phyloP scores from a whole-genome alignment of 2,113 vertebrate species.

The Ivindomyrus marchei region DNA sequence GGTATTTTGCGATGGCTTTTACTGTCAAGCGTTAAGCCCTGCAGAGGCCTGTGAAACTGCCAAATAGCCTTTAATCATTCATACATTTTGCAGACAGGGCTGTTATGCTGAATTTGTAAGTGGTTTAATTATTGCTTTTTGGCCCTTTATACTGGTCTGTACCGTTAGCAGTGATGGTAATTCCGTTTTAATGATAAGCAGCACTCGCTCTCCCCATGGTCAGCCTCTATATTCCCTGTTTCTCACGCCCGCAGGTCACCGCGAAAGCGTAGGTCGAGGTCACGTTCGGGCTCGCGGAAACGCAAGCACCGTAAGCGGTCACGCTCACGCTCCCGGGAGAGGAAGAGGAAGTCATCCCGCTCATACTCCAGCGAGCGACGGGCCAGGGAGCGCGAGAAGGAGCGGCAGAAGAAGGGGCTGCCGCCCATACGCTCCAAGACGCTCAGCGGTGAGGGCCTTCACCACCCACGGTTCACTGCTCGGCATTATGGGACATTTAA shows the following conservation, averaged over 20 bases:
- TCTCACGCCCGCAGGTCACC: conserved; percentile 68
- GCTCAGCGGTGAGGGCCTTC: conserved; percentile 70
- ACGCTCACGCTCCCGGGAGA: conserved; percentile 86
- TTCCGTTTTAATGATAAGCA: not conserved
- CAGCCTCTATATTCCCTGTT: not conserved
- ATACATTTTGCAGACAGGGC: not conserved
- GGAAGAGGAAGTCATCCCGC: conserved; percentile 88
- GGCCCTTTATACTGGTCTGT: not conserved
- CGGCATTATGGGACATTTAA: not conserved
- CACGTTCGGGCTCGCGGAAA: conserved; percentile 91
- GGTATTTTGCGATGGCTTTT: not conserved
- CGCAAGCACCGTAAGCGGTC: conserved; percentile 93
- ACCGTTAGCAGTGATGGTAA: not conserved
- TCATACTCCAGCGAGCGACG: conserved; percentile 92
- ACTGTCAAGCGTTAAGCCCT: not conserved
- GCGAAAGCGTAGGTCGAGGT: conserved; percentile 86
- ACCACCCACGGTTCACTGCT: not conserved
- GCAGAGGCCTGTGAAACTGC: not conserved
- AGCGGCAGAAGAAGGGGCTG: conserved; percentile 91
- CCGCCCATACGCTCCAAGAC: conserved; percentile 89
- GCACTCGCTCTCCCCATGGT: not conserved
- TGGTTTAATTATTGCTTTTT: not conserved
- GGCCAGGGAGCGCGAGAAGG: conserved; percentile 88
- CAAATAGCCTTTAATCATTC: not conserved
- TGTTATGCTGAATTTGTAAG: not conserved